Base-by-base conservation (phyloP, 2,113 vertebrate genomes). In the Addax nasomaculatus region DNA sequence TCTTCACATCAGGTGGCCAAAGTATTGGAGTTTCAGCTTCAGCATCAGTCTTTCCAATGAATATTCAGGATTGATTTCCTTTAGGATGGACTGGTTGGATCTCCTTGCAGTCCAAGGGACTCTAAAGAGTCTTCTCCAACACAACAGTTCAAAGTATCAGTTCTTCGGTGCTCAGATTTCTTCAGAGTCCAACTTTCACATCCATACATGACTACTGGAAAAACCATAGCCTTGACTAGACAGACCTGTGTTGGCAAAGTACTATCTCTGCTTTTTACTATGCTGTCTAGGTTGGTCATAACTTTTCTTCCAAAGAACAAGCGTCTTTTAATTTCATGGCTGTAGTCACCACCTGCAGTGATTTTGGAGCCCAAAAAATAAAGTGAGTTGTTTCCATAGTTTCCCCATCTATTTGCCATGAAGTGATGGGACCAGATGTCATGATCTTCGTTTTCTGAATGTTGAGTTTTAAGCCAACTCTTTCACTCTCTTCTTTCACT, bases 161-260 rank as follows among this genome's bases (percentile, higher is more conserved):
- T 67, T 67, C 16, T 67, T 67, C 1, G 0, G 33, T 0, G 0
- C 64, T 36, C 33, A 67, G 17, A 9, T 67, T 67, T 67, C 64
- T 67, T 67, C 17, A 67, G 4, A 36, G 64, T 67, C 64, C 64
- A 67, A 67, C 64, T 67, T 19, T 67, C 17, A 67, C 64, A 67
- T 67, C 2, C 64, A 67, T 21, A 67, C 4, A n/a, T 11, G 64
- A 67, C 64, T 11, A 67, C 64, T 36, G 64, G 17, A 67, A 36
- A 67, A 67, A 67, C 64, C 64, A 67, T 36, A 67, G 64, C 33
- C 64, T 67, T 67, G 64, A 67, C 64, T 36, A 36, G 33, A 67
- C 0, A 0, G 64, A 67, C 33, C 17, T 67, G 11, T 67, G 33
- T 21, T 67, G 64, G 64, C 64, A 36, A 67, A 67, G 33, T 67